Conservation (phyloP, 2,113 vertebrate species). For the Gavia stellata region DNA sequence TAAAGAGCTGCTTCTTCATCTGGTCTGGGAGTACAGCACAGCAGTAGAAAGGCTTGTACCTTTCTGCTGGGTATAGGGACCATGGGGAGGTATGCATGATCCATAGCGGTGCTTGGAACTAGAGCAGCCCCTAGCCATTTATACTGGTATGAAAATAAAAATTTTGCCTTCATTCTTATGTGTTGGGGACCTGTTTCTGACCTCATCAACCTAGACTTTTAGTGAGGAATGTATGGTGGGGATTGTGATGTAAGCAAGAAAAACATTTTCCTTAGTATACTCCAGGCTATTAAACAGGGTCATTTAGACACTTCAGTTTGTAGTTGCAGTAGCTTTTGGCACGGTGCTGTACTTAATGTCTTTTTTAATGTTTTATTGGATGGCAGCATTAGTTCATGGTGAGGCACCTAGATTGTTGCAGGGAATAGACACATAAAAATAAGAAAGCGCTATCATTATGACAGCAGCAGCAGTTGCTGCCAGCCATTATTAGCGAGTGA, state of each 20-base stretch:
- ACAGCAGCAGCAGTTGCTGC: not conserved
- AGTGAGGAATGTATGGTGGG: not conserved
- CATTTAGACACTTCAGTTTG: not conserved
- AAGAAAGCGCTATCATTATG: not conserved
- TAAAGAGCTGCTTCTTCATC: not conserved
- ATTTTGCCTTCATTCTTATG: rapidly evolving
- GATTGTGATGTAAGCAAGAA: not conserved
- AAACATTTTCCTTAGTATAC: not conserved
- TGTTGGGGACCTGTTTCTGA: not conserved
- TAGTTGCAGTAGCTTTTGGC: not conserved
- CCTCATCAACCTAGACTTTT: not conserved
- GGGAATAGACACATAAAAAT: slow-evolving; percentile 37
- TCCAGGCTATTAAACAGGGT: not conserved
- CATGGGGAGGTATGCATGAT: rapidly evolving
- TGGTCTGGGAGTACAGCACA: not conserved
- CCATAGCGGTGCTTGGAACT: not conserved
- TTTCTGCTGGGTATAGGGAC: not conserved
- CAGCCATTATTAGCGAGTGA: not conserved
- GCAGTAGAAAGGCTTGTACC: not conserved
- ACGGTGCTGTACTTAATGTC: not conserved
- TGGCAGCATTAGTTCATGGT: not conserved
- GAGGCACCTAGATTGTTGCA: not conserved
- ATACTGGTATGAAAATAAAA: not conserved
- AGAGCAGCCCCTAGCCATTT: not conserved
- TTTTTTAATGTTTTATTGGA: slow-evolving; percentile 2